Conservation (phyloP, 2,888 invertebrate genomes). For the Biston betularia region DNA sequence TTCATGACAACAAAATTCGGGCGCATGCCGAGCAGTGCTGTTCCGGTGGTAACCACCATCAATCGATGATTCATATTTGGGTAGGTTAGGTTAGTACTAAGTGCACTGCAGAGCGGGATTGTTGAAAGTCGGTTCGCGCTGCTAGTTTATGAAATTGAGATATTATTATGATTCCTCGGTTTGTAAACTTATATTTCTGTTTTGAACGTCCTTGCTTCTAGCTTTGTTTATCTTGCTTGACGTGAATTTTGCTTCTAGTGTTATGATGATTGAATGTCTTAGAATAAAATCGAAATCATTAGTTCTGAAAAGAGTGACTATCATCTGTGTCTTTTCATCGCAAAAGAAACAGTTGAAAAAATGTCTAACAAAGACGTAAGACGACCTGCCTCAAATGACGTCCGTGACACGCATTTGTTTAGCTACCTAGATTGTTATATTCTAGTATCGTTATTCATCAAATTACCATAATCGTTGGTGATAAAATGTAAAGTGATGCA, state of each 20-base stretch:
- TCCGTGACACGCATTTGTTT: slow-evolving; percentile 21
- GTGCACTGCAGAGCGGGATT: slow-evolving; percentile 55
- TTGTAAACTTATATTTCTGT: slow-evolving; percentile 51
- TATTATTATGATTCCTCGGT: slow-evolving; percentile 82
- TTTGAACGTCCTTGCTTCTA: slow-evolving; percentile 13
- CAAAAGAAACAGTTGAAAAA: slow-evolving; percentile 19
- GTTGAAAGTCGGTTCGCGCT: slow-evolving; percentile 45
- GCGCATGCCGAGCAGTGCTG: slow-evolving; percentile 58
- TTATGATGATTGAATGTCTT: slow-evolving; percentile 15
- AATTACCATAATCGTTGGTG: slow-evolving; percentile 28
- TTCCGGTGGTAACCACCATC: slow-evolving; percentile 68
- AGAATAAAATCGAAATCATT: slow-evolving; percentile 1
- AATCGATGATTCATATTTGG: slow-evolving; percentile 61
- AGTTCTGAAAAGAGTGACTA: slow-evolving; percentile 15
- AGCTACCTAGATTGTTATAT: slow-evolving; percentile 1
- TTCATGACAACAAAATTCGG: slow-evolving; percentile 58
- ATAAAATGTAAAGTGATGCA: slow-evolving; percentile 16
- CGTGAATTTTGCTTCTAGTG: slow-evolving; percentile 6
- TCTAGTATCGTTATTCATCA: slow-evolving; percentile 18
- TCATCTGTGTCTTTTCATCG: slow-evolving; percentile 21
- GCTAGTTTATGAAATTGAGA: slow-evolving; percentile 74
- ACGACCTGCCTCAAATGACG: slow-evolving; percentile 26
- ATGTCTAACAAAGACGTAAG: slow-evolving; percentile 9
- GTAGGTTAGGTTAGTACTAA: slow-evolving; percentile 44
- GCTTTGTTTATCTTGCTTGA: slow-evolving; percentile 20